Percentiles rank a stretch among this genome's conserved stretches.
These are phyloP conservation scores for Rhabdomys pumilio DNA, from an alignment of 2,797 vertebrate species.

Conservation along the genomic window DNA sequence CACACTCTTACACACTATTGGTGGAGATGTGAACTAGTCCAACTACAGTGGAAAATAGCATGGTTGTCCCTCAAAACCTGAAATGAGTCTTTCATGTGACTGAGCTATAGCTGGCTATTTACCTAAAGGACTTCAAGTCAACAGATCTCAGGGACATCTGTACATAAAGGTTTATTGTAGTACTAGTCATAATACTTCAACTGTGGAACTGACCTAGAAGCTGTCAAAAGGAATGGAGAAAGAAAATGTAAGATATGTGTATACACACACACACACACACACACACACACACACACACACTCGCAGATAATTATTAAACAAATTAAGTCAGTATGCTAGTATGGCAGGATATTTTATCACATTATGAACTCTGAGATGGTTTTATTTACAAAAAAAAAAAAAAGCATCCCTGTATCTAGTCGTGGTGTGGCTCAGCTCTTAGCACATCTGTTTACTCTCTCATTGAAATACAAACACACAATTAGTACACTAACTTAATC, in stretches of 20 bases:
- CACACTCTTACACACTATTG: background rate
- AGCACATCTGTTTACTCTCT: no score
- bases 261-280: no score
- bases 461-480: no score
- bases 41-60: background rate
- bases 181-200: background rate
- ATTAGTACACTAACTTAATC: no score
- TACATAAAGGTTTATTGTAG: background rate
- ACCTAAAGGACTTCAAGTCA: background rate
- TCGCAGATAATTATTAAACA: background rate
- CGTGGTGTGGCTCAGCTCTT: no score
- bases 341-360: no score
- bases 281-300: no score
- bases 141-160: background rate
- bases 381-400: no score
- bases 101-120: background rate
- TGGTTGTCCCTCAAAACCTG: background rate
- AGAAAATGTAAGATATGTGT: background rate
- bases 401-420: no score
- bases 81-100: background rate
- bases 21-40: background rate
- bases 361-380: no score
- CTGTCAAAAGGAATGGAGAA: background rate
- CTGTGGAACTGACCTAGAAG: background rate
- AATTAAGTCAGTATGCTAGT: background rate